Evolutionary conservation across 1,140 invertebrate genomes (phyloP), one percentile per base, ranked within the genome.

Genomic region (Brachionus paranguensis): DNA sequence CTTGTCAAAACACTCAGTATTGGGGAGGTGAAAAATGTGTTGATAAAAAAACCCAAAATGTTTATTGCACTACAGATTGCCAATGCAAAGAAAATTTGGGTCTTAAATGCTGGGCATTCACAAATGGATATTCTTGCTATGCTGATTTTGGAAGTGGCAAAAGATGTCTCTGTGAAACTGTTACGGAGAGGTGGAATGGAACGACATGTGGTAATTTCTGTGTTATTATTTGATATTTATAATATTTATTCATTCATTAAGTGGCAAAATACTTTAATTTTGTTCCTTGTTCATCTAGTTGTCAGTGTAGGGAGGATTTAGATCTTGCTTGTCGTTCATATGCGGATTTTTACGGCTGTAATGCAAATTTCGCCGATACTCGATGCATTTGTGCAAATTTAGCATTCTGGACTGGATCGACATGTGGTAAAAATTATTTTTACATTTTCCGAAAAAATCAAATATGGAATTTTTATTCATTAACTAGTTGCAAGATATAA

Each of bases 21-120:
- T 60, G 17, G 53, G 53, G 53, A 20, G 53, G 53, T 27, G 53
- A 60, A 24, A 60, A 24, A 60, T 68, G 20, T 43, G 33, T 60
- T 37, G 24, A 41, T 27, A 68, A 60, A 81, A 60, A 41, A 45
- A 60, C 43, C 7, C 20, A 81, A 41, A 24, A 41, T 29, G 0
- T 68, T 20, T 17, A 17, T 33, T 37, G 53, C 12, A 29, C 78
- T 10, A 37, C 37, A 20, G 4, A 41, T n/a, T 60, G 53, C 20
- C 53, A 60, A 81, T 64, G 78, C 33, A 60, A 55, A 76, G 11
- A 45, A 41, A 55, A 68, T 60, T 68, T 81, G 11, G 41, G 33
- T 10, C 37, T 60, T 24, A 64, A 33, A 10, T 43, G 53, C 10
- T 24, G 14, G 17, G 4, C 78, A 24, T 24, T 65, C 60, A 17